Conservation (phyloP, 2,888 invertebrate species). For the Acleris literana region DNA sequence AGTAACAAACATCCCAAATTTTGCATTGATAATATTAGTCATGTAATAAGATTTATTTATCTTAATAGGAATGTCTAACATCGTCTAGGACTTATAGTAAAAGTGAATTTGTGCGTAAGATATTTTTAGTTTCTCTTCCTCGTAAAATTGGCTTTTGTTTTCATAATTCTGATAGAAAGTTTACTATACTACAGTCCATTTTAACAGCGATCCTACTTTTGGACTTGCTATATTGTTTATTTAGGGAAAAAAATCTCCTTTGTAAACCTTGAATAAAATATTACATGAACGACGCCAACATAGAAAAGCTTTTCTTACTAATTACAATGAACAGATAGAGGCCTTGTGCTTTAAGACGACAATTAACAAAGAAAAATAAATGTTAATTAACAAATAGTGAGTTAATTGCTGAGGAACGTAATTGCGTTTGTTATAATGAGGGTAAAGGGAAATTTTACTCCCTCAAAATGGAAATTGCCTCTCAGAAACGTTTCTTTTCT, state of each 20-base stretch:
- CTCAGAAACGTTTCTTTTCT: slow-evolving; percentile 20
- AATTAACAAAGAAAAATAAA: slow-evolving; percentile 15
- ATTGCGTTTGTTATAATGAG: slow-evolving; percentile 53
- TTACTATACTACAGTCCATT: not conserved
- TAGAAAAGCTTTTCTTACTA: too few species aligned
- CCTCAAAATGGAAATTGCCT: slow-evolving; percentile 29
- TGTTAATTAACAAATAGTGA: slow-evolving; percentile 26
- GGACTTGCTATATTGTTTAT: not conserved
- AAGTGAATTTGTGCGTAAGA: too few species aligned
- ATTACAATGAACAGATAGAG: too few species aligned
- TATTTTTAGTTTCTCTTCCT: too few species aligned
- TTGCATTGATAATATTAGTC: too few species aligned
- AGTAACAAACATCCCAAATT: too few species aligned
- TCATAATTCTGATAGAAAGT: not conserved
- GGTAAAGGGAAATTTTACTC: slow-evolving; percentile 5
- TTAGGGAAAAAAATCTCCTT: not conserved
- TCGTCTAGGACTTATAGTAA: too few species aligned
- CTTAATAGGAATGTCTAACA: too few species aligned
- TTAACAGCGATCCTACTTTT: not conserved
- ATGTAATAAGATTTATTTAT: too few species aligned
- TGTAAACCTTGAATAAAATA: too few species aligned
- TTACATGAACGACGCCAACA: too few species aligned
- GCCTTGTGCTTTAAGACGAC: not conserved
- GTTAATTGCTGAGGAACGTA: slow-evolving; percentile 54
- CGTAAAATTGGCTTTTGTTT: too few species aligned